Conservation (phyloP, 2,888 invertebrate species). For the Cryptus armator region DNA sequence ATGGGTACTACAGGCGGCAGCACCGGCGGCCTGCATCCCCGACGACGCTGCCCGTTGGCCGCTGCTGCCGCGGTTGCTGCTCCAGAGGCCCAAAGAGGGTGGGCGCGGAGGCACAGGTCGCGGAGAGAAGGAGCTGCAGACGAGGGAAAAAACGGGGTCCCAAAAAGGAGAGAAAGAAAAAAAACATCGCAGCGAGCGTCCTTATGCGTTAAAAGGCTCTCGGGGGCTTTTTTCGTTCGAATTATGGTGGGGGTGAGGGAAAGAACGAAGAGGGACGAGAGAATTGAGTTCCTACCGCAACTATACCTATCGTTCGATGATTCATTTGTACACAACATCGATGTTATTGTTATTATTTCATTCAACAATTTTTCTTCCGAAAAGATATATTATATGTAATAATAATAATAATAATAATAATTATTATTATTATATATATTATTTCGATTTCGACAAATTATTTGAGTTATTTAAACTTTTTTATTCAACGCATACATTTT, state of each 20-base stretch:
- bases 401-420: too few species aligned
- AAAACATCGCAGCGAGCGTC: conserved; percentile 56
- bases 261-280: conserved; percentile 28
- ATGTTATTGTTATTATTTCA: background rate
- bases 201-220: conserved; percentile 63
- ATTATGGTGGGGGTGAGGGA: conserved; percentile 49
- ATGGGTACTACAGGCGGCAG: conserved; percentile 77
- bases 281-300: background rate
- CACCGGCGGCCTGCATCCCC: conserved; percentile 82
- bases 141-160: conserved; percentile 60
- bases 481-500: too few species aligned
- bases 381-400: too few species aligned
- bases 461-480: too few species aligned
- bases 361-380: too few species aligned
- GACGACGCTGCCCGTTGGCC: conserved; percentile 26
- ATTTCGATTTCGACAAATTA: too few species aligned
- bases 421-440: too few species aligned
- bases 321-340: background rate
- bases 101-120: conserved; percentile 74
- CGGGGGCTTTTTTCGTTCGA: conserved; percentile 53
- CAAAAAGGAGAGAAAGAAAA: conserved; percentile 50
- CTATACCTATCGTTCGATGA: background rate
- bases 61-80: conserved; percentile 38
- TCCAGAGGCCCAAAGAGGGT: conserved; percentile 56
- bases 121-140: conserved; percentile 56